phyloP scores from a whole-genome alignment of 2,113 vertebrate genomes.

The Tetraodon nigroviridis region DNA sequence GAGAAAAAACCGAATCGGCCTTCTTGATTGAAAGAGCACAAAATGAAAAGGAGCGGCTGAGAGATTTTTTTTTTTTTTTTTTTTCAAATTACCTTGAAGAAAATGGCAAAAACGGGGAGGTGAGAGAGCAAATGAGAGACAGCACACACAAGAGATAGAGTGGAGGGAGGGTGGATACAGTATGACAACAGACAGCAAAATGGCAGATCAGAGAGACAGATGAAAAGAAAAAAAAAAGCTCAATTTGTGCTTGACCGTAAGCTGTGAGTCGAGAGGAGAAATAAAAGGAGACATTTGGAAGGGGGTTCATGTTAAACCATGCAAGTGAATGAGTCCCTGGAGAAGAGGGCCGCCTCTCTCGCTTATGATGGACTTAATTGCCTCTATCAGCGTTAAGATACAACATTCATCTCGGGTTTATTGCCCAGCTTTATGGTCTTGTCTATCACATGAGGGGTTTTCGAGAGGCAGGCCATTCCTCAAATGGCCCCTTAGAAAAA shows the following conservation, averaged over 20 bases:
- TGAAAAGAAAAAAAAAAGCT: constrained; percentile 43
- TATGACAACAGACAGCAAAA: constrained; percentile 49
- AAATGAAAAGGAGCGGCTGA: constrained; percentile 68
- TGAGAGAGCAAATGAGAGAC: constrained; percentile 15
- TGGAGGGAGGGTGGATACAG: constrained; percentile 6
- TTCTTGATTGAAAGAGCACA: constrained; percentile 61
- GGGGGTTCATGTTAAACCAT: constrained; percentile 63
- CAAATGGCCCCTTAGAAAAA: constrained; percentile 58
- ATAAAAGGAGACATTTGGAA: constrained; percentile 65
- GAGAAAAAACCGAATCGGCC: constrained; percentile 57
- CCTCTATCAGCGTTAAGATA: constrained; percentile 68
- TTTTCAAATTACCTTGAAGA: constrained; percentile 60
- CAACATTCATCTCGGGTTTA: constrained; percentile 69
- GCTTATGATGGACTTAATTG: constrained; percentile 72
- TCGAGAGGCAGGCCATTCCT: constrained; percentile 50
- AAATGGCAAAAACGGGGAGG: constrained; percentile 40
- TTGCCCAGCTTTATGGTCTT: constrained; percentile 60
- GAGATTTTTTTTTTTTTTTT: constrained; percentile 24
- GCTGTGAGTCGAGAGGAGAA: constrained; percentile 53
- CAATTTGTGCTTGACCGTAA: constrained; percentile 52
- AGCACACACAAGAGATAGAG: constrained; percentile 2
- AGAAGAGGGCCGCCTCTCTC: constrained; percentile 51
- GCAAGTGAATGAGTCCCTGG: constrained; percentile 66
- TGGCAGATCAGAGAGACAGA: constrained; percentile 56
- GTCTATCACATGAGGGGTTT: constrained; percentile 61